A percentile compares a stretch with the other conserved stretches of the same genome.
These are phyloP conservation scores for Luperina testacea DNA, from an alignment of 2,888 invertebrate genomes.

Conservation along the genomic window DNA sequence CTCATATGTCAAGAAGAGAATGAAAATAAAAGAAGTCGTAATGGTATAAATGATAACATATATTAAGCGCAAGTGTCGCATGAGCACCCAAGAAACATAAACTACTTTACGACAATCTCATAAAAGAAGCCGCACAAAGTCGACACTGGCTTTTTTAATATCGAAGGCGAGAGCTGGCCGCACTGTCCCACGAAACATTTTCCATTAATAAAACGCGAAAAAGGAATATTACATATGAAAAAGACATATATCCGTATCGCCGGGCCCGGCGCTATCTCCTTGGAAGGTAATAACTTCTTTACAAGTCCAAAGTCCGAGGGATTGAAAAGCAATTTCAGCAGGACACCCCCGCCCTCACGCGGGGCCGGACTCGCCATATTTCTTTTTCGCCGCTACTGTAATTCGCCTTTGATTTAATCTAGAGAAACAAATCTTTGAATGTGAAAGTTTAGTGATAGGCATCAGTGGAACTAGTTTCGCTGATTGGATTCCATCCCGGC, in stretches of 20 bases:
- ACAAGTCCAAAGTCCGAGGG: conserved; percentile 91
- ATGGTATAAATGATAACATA: conserved; percentile 62
- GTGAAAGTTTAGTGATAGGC: conserved; percentile 90
- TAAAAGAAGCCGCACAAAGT: conserved; percentile 86
- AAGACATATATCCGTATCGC: conserved; percentile 90
- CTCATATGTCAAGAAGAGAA: conserved; percentile 31
- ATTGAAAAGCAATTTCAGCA: conserved; percentile 91
- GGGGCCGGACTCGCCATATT: conserved; percentile 89
- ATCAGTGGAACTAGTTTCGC: conserved; percentile 88
- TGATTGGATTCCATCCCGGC: conserved; percentile 87
- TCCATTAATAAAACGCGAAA: conserved; percentile 91
- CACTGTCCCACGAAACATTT: conserved; percentile 90
- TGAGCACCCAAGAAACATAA: conserved; percentile 75
- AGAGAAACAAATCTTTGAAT: conserved; percentile 90
- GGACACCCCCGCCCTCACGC: conserved; percentile 88
- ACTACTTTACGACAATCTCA: conserved; percentile 85
- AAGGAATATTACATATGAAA: conserved; percentile 91
- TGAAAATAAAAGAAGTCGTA: conserved; percentile 54
- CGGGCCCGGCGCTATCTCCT: conserved; percentile 90
- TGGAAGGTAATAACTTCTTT: conserved; percentile 91
- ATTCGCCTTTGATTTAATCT: conserved; percentile 91
- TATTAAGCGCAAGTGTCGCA: conserved; percentile 60
- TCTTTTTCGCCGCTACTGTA: conserved; percentile 90
- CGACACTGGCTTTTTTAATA: conserved; percentile 87
- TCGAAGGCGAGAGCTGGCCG: conserved; percentile 85